Base-by-base conservation (phyloP, 2,888 invertebrate genomes). In the Tenthredo distinguenda region DNA sequence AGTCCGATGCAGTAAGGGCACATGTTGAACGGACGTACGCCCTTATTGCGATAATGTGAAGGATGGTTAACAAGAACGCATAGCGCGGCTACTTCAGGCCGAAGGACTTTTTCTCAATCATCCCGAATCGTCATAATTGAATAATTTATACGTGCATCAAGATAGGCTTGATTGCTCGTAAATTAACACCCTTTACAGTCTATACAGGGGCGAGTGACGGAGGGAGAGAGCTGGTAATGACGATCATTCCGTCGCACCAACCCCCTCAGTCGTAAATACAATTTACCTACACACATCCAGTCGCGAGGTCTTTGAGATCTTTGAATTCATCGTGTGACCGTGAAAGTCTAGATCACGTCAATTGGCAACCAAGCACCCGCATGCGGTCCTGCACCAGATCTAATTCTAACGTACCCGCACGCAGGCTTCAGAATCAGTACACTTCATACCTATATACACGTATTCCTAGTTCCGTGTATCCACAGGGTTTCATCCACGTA, bases 291-390 rank as follows among this genome's bases (percentile, higher is more conserved):
- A 62, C 62, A 62, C 26, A 62, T 26, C 26, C 62, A 74, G 74
- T 40, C 74, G 74, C 40, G 21, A 77, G 77, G 55, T 77, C 50
- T 47, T 47, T 34, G 62, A 62, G 40, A 81, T 81, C 40, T 62
- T 81, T 81, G 37, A 81, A 81, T 81, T 37, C 21, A 40, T 81
- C 81, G 81, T 62, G 81, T 40, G 81, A 58, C 58, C 81, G 81
- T 62, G 37, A 62, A 55, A 81, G 81, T 62, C 62, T 77, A 55
- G 62, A 81, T 62, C 62, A 81, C 62, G 62, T 62, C 81, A 81
- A 81, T 81, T 81, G 58, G 55, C 55, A 55, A n/a, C 55, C n/a
- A n/a, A 81, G 40, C 58, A 37, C 81, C 81, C 81, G 81, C 81
- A 81, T 62, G 37, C 26, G 2, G 37, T 7, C 10, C 31, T 21